These are phyloP conservation scores for Melieria picta DNA, from an alignment of 2,888 invertebrate species.

Conservation along the genomic window DNA sequence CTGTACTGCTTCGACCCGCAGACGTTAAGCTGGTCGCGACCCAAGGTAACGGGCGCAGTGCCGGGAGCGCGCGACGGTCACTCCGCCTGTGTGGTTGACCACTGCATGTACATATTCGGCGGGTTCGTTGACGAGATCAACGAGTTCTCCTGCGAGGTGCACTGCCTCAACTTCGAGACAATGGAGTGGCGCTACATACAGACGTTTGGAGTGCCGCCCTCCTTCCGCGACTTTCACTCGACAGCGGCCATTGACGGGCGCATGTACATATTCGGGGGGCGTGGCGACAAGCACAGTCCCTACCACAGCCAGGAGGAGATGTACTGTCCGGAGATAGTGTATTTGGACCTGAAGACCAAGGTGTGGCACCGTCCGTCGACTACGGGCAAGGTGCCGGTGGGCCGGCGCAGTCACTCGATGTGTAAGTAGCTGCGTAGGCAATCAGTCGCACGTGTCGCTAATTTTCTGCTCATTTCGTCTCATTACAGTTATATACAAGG, in stretches of 20 bases:
- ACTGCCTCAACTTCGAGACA: slow-evolving; percentile 77
- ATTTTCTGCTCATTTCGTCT: not conserved
- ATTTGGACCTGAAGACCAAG: slow-evolving; percentile 76
- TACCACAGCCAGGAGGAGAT: slow-evolving; percentile 76
- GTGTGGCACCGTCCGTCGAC: slow-evolving; percentile 75
- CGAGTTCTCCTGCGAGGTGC: slow-evolving; percentile 82
- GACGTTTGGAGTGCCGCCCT: slow-evolving; percentile 73
- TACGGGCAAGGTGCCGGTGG: slow-evolving; percentile 76
- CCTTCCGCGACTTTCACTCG: slow-evolving; percentile 89
- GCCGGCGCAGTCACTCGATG: slow-evolving; percentile 90
- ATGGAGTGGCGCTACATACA: slow-evolving; percentile 77
- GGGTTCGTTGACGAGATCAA: slow-evolving; percentile 89
- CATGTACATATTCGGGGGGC: slow-evolving; percentile 92
- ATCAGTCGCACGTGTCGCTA: not conserved
- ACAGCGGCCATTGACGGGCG: slow-evolving; percentile 78
- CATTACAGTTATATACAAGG: slow-evolving; percentile 78
- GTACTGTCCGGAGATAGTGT: slow-evolving; percentile 81
- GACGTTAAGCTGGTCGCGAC: slow-evolving; percentile 75
- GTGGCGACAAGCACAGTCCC: slow-evolving; percentile 78
- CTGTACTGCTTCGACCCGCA: slow-evolving; percentile 85
- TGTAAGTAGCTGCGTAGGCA: slow-evolving; percentile 71
- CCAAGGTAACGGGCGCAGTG: slow-evolving; percentile 73
- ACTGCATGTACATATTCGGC: slow-evolving; percentile 89
- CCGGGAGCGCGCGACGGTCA: slow-evolving; percentile 92
- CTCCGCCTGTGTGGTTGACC: slow-evolving; percentile 82